These are phyloP conservation scores for Hirudinaria manillensis DNA, from an alignment of 2,888 invertebrate species.

Conservation along the genomic window DNA sequence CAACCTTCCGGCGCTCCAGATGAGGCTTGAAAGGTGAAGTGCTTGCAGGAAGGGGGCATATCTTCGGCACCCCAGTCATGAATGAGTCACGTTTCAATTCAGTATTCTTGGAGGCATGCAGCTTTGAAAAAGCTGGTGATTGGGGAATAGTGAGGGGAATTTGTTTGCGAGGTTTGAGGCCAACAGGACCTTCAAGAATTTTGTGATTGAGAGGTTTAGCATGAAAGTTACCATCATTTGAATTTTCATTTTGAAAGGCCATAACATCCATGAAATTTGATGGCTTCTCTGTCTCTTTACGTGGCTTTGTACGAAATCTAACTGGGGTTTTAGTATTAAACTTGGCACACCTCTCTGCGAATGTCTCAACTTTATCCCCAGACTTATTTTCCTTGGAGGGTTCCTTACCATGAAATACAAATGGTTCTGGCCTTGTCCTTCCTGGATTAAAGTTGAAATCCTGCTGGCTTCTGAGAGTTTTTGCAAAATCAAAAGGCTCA, in stretches of 20 bases:
- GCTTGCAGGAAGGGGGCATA: slow-evolving; percentile 3
- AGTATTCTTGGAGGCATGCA: slow-evolving; percentile 20
- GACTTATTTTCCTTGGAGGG: not conserved
- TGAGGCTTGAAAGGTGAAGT: slow-evolving; percentile 12
- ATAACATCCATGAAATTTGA: not conserved
- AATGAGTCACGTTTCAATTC: not conserved
- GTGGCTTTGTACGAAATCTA: slow-evolving; percentile 17
- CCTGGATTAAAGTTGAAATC: not conserved
- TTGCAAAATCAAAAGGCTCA: not conserved
- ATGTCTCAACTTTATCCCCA: slow-evolving; percentile 16
- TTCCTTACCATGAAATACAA: slow-evolving; percentile 26
- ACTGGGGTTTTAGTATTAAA: slow-evolving; percentile 19
- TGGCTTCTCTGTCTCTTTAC: not conserved
- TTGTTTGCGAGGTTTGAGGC: not conserved
- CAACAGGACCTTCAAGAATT: slow-evolving; percentile 18
- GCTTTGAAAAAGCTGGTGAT: slow-evolving; percentile 21
- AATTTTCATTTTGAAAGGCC: slow-evolving; percentile 1
- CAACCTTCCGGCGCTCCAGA: slow-evolving; percentile 4
- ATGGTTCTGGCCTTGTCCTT: slow-evolving; percentile 15
- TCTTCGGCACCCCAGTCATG: not conserved
- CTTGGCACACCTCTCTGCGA: slow-evolving; percentile 21
- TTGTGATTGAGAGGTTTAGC: slow-evolving; percentile 14
- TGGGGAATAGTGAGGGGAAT: slow-evolving; percentile 11
- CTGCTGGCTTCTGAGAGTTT: not conserved
- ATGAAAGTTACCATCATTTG: slow-evolving; percentile 6